A percentile compares a stretch with the other conserved stretches of the same genome.
Conservation (phyloP, 2,113 vertebrate species). For the Isichthys henryi region DNA sequence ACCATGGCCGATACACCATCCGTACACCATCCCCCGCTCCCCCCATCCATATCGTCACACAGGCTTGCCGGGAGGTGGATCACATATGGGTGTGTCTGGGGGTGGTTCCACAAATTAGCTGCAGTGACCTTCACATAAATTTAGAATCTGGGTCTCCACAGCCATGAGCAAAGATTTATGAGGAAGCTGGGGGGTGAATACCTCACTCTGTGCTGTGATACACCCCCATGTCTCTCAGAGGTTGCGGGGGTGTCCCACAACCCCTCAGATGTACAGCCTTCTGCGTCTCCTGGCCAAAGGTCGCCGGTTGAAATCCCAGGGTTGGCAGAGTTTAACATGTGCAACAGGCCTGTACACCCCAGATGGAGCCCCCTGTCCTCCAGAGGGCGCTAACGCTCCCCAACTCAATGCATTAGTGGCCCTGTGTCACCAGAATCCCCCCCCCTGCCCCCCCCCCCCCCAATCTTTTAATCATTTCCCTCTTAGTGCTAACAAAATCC, state of each 20-base stretch:
- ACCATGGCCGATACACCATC: neutral
- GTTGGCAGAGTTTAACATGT: neutral
- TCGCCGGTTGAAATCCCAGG: neutral
- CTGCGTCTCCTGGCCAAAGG: neutral
- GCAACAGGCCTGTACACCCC: neutral
- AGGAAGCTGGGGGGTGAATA: neutral
- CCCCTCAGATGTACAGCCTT: neutral
- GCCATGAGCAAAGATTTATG: constrained; percentile 21
- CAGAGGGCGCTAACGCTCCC: neutral
- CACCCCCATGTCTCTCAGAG: neutral
- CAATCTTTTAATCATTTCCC: constrained; percentile 50
- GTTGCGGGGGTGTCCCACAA: neutral
- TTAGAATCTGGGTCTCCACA: constrained; percentile 11
- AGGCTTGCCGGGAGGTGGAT: neutral
- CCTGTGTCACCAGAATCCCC: neutral
- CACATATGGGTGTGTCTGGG: constrained; percentile 17
- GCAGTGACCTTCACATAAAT: constrained; percentile 24
- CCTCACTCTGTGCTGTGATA: neutral
- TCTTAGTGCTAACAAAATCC: constrained; percentile 33
- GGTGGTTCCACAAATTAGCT: constrained; percentile 22
- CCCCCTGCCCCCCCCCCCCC: constrained; percentile 26
- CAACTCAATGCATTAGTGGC: neutral
- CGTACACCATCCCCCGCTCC: neutral
- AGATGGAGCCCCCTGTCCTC: neutral
- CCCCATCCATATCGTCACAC: neutral